A percentile compares a stretch with the other conserved stretches of the same genome.
phyloP scores from a whole-genome alignment of 1,140 invertebrate species.

The Muscidifurax raptorellus region DNA sequence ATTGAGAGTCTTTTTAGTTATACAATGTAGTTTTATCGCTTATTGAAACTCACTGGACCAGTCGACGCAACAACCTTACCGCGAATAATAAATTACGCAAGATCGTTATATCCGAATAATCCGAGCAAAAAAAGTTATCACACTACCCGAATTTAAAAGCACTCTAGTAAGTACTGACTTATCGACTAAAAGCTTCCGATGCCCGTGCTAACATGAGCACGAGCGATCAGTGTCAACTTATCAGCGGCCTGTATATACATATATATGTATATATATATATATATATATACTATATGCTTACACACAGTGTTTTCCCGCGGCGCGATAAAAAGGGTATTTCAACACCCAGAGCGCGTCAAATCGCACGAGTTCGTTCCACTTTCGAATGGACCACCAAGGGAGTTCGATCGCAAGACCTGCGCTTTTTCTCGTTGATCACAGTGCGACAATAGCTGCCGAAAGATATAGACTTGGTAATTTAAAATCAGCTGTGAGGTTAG shows the following conservation, averaged over 20 bases:
- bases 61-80: no score
- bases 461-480: not conserved
- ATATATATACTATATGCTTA: not conserved
- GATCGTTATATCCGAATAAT: not conserved
- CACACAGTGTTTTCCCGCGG: not conserved
- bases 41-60: no score
- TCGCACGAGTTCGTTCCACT: constrained; percentile 27
- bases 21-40: no score
- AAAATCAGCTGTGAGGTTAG: constrained; percentile 18
- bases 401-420: not conserved
- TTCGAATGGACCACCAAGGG: not conserved
- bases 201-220: no score
- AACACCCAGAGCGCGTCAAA: not conserved
- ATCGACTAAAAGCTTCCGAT: not conserved
- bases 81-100: no score
- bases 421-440: not conserved
- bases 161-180: no score
- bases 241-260: no score
- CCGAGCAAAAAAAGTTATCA: not conserved
- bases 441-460: not conserved
- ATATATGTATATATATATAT: no score
- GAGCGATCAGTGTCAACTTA: no score
- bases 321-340: constrained; percentile 30
- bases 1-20: no score
- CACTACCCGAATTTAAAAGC: no score